Percentiles rank a stretch among this genome's conserved stretches.
These are phyloP conservation scores for Branchipolynoe longqiensis DNA, from an alignment of 2,888 invertebrate genomes.

Conservation along the genomic window DNA sequence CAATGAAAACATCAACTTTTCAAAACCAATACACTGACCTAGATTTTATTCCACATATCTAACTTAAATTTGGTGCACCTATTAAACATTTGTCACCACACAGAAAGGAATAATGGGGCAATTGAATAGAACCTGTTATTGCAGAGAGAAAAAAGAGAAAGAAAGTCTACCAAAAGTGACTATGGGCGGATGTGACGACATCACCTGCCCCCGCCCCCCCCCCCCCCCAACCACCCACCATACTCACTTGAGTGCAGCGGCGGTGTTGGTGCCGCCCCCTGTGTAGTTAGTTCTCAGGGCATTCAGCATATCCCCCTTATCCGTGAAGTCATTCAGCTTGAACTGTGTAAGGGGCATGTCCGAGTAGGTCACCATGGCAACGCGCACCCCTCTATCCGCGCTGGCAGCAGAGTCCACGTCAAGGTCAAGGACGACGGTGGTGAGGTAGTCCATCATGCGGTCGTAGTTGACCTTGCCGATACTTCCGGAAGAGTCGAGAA, in stretches of 20 bases:
- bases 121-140: too few species aligned
- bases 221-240: too few species aligned
- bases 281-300: constrained; percentile 59
- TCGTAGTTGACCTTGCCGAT: constrained; percentile 65
- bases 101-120: too few species aligned
- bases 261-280: constrained; percentile 64
- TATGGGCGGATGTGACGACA: too few species aligned
- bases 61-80: too few species aligned
- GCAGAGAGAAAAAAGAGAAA: too few species aligned
- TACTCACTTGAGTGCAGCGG: constrained; percentile 59
- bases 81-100: too few species aligned
- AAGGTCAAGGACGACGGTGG: constrained; percentile 23
- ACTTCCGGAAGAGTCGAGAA: constrained; percentile 65
- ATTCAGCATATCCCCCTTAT: constrained; percentile 57
- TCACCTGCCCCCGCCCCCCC: too few species aligned
- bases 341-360: neutral
- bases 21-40: too few species aligned
- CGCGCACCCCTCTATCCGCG: constrained; percentile 8
- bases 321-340: constrained; percentile 39
- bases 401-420: constrained; percentile 52
- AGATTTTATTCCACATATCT: too few species aligned
- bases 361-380: constrained; percentile 58
- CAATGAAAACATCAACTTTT: too few species aligned
- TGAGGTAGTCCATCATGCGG: constrained; percentile 61
- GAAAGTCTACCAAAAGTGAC: too few species aligned